phyloP scores from a whole-genome alignment of 37 sponge, comb jelly and placozoan genomes.

The Cliona cf. orientalis region DNA sequence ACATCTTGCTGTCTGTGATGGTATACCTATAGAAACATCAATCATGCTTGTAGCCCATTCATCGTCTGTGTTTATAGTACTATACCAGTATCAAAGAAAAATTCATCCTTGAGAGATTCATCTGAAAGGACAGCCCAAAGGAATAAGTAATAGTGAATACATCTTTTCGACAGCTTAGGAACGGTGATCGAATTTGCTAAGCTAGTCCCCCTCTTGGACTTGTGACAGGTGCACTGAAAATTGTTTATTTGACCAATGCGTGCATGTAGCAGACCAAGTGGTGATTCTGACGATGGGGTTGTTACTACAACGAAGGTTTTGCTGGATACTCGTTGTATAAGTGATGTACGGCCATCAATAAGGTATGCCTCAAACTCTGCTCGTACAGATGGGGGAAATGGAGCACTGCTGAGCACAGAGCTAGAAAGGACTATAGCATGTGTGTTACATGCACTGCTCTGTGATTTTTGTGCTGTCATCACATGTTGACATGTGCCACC shows the following conservation, averaged over 20 bases:
- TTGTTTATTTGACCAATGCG: neutral
- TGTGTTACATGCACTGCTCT: no score
- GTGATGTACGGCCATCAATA: neutral
- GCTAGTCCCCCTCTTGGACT: neutral
- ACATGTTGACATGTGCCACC: neutral
- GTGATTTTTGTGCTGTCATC: no score
- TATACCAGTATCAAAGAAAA: no score
- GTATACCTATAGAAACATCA: neutral
- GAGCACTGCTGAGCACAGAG: no score
- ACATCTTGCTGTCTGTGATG: neutral
- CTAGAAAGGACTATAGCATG: no score
- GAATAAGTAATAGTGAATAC: neutral
- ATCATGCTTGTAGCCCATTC: neutral
- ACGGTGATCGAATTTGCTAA: neutral
- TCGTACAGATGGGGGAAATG: slow-evolving; percentile 4
- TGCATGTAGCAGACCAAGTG: slow-evolving; percentile 15
- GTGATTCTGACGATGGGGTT: neutral
- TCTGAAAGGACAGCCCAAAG: slow-evolving; percentile 2
- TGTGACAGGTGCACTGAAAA: slow-evolving; percentile 6
- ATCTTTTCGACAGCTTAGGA: slow-evolving; percentile 9
- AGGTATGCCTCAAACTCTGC: neutral
- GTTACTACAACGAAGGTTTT: neutral
- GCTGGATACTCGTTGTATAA: slow-evolving; percentile 9
- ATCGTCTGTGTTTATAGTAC: neutral
- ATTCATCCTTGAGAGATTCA: neutral